Evolutionary conservation across 37 sponge, comb jelly and placozoan genomes (phyloP).

Genomic region (Petrosia ficiformis): DNA sequence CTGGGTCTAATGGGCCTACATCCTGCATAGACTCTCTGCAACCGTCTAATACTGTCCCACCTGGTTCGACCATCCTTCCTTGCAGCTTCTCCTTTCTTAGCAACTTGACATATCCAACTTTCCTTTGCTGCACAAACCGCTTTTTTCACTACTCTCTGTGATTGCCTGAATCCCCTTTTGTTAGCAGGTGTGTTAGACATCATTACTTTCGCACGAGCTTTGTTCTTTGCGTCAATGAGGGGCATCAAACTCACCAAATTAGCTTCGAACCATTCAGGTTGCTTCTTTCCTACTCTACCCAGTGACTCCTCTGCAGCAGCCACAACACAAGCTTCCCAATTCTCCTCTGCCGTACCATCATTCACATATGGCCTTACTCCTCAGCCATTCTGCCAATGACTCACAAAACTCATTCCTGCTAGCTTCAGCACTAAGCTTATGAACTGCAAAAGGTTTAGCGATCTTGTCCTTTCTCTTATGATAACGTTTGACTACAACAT

Average conservation of each 20-base stretch:
- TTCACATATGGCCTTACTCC: no score
- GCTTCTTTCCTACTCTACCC: slow-evolving; percentile 21
- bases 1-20: no score
- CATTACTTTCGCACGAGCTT: slow-evolving; percentile 11
- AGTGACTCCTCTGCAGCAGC: slow-evolving; percentile 18
- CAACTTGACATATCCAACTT: slow-evolving; percentile 17
- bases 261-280: slow-evolving; percentile 51
- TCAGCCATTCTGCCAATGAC: no score
- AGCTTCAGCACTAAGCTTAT: no score
- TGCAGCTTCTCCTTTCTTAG: slow-evolving; percentile 12
- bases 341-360: neutral
- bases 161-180: slow-evolving; percentile 26
- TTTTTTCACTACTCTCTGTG: slow-evolving; percentile 34
- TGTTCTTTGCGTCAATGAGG: slow-evolving; percentile 33
- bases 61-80: slow-evolving; percentile 1
- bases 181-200: neutral
- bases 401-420: no score
- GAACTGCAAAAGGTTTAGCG: no score
- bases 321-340: neutral
- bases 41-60: slow-evolving; percentile 37
- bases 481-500: no score
- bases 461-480: no score
- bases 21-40: slow-evolving; percentile 26
- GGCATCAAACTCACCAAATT: slow-evolving; percentile 19
- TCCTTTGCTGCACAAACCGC: slow-evolving; percentile 35